Percentiles rank a stretch among this genome's conserved stretches.
Evolutionary conservation across 1,140 invertebrate species (phyloP).

Genomic region (Macrotrachela quadricornifera): DNA sequence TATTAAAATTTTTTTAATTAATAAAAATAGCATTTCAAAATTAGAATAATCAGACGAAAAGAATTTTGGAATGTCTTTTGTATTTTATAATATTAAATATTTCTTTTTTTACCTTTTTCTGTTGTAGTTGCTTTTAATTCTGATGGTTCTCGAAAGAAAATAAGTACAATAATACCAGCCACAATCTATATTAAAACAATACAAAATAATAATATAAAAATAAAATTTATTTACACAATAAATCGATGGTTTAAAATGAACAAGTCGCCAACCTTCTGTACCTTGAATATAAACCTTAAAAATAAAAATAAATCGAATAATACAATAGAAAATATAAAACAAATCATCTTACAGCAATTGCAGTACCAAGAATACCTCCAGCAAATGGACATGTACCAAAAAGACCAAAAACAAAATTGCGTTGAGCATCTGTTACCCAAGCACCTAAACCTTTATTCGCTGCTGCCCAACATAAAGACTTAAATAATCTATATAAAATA

Average conservation of each 20-base stretch:
- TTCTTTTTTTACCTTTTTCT: conserved; percentile 20
- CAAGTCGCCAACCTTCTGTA: conserved; percentile 30
- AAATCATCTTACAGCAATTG: conserved; percentile 32
- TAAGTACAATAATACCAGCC: conserved; percentile 24
- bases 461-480: conserved; percentile 33
- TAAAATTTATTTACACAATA: conserved; percentile 11
- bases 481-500: too few relatives aligned
- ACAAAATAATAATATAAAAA: neutral
- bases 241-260: conserved; percentile 26
- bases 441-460: conserved; percentile 29
- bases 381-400: conserved; percentile 35
- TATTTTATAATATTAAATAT: too few relatives aligned
- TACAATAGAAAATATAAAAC: too few relatives aligned
- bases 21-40: neutral
- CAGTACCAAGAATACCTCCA: conserved; percentile 34
- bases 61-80: conserved; percentile 18
- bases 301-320: too few relatives aligned
- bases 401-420: conserved; percentile 33
- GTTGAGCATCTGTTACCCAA: conserved; percentile 30
- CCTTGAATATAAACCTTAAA: conserved; percentile 29
- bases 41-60: neutral
- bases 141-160: conserved; percentile 23
- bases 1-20: neutral
- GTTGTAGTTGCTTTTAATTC: conserved; percentile 26
- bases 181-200: conserved; percentile 13